A percentile compares a stretch with the other conserved stretches of the same genome.
Evolutionary conservation across 2,797 vertebrate species (phyloP).

Genomic region (Halcyon leucocephala): DNA sequence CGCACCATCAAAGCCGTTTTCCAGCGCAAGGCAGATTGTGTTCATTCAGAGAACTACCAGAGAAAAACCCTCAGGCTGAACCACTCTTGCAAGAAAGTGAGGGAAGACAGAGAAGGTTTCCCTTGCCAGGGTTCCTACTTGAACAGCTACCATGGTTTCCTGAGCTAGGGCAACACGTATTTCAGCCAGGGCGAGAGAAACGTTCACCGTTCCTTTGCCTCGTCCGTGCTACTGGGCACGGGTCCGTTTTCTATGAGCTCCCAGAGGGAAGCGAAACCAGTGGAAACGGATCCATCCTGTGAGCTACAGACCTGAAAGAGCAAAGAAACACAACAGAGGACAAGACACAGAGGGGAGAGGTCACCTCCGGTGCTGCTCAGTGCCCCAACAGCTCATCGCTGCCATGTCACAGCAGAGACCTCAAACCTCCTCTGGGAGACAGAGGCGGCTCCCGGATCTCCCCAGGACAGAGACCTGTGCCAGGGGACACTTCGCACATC

Average conservation of each 20-base stretch:
- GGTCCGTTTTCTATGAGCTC: background rate
- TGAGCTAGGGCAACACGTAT: background rate
- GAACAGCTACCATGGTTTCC: accelerated
- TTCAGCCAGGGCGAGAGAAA: background rate
- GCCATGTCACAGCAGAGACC: background rate
- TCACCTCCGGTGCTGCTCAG: too few relatives aligned
- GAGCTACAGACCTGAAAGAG: background rate
- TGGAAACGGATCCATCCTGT: background rate
- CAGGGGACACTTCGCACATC: background rate
- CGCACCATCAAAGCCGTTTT: background rate
- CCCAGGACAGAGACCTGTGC: too few relatives aligned
- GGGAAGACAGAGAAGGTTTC: background rate
- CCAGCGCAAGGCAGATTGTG: background rate
- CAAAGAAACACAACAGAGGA: background rate
- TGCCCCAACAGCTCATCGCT: accelerated
- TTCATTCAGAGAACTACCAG: background rate
- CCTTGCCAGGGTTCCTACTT: background rate
- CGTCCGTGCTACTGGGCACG: background rate
- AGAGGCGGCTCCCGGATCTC: accelerated
- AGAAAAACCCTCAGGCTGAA: background rate
- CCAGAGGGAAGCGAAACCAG: background rate
- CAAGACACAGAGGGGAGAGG: accelerated
- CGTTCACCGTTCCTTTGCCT: background rate
- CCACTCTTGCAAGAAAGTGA: background rate
- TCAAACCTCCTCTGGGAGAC: background rate